These are phyloP conservation scores for Linyphia triangularis DNA, from an alignment of 2,888 invertebrate species.

Conservation along the genomic window DNA sequence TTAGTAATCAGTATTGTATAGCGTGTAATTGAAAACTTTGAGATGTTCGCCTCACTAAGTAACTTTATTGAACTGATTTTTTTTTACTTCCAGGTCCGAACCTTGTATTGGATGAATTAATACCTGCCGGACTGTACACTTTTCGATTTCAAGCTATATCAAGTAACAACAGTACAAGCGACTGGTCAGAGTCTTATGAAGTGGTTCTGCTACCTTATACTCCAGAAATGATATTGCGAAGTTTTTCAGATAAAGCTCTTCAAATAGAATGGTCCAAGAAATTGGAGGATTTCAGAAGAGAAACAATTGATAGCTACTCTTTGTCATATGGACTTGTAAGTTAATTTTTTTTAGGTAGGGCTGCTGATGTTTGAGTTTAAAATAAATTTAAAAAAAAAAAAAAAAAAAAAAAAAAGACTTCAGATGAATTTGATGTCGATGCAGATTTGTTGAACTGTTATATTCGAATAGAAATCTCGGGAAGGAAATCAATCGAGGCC, in stretches of 20 bases:
- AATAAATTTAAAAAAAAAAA: too few species aligned
- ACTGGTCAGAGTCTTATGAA: background rate
- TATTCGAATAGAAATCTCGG: too few species aligned
- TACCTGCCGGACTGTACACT: conserved; percentile 17
- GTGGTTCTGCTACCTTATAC: conserved; percentile 28
- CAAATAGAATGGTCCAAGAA: conserved; percentile 17
- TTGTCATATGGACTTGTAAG: conserved; percentile 36
- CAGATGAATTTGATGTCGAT: too few species aligned
- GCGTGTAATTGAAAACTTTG: too few species aligned
- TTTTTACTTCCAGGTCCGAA: background rate
- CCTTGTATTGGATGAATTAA: background rate
- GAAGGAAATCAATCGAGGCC: too few species aligned
- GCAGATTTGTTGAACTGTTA: too few species aligned
- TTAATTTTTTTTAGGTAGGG: too few species aligned
- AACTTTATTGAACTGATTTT: too few species aligned
- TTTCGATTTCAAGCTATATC: conserved; percentile 6
- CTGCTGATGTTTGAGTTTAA: too few species aligned
- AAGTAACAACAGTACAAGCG: background rate
- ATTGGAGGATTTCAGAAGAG: background rate
- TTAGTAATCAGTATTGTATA: too few species aligned
- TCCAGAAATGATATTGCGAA: conserved; percentile 45
- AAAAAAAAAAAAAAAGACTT: too few species aligned
- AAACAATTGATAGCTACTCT: conserved; percentile 21
- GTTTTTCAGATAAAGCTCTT: background rate
- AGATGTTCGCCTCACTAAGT: too few species aligned